Base-by-base conservation (phyloP, 53 echinoderm and acorn worm species). In the Glandiceps talaboti region DNA sequence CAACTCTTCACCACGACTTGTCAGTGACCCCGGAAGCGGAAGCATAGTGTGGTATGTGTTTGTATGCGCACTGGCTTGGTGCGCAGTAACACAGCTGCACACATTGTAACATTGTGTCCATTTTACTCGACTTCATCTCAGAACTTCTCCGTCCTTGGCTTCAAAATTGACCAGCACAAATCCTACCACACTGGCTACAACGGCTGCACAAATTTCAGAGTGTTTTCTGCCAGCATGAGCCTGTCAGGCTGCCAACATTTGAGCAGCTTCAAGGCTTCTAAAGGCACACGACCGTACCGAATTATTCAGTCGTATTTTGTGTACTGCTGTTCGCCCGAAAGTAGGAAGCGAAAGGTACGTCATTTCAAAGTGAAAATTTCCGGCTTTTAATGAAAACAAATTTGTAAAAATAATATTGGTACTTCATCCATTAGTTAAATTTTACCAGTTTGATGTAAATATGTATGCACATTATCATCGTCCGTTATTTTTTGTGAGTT, bases 221-320 rank as follows among this genome's bases (percentile, higher is more conserved):
- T 20, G 64, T 45, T 45, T 45, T 6, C 64, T 45, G 64, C 79
- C 86, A 90, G 33, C 81, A 95, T 95, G 95, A 95, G 92, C 92
- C 89, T 93, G 77, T 89, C 93, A 73, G 93, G 97, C 84, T 97
- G 97, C 85, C 89, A 88, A 78, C 97, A 97, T 82, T 91, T 93
- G 76, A 90, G 86, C 82, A 85, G 87, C 86, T 97, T 97, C 83
- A 97, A 97, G 88, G 86, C 89, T 32, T 85, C 83, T 77, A 97
- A 93, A 83, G 97, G 97, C 83, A 93, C 93, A 77, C 81, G 89
- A 82, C 89, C 97, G 28, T 97, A 93, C 77, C 83, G 91, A 81
- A 81, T 97, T 33, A 87, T 93, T 79, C 78, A 91, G 74, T 84
- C 89, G 14, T 91, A 88, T 89, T 97, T 97, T 86, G 97, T 97